These are phyloP conservation scores for Drosophila aldrichi DNA, from an alignment of 2,888 invertebrate genomes.

Conservation along the genomic window DNA sequence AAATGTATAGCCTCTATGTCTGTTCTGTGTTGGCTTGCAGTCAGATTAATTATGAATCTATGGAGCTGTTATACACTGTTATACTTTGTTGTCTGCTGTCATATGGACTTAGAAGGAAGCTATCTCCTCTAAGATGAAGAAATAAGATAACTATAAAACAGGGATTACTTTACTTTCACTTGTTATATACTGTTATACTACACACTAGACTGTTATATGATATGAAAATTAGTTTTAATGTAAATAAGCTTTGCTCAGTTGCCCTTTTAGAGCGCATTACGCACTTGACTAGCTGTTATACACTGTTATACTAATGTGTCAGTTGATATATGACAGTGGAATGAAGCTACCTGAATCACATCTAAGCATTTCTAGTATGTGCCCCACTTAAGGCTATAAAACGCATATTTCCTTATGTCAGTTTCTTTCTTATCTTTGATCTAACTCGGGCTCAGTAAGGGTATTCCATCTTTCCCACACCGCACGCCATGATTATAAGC, in stretches of 20 bases:
- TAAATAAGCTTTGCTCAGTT: background rate
- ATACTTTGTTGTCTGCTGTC: background rate
- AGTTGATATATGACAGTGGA: background rate
- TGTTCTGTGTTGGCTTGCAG: background rate
- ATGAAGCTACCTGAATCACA: background rate
- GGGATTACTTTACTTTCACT: background rate
- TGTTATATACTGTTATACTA: conserved; percentile 5
- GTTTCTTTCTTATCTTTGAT: background rate
- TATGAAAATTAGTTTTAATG: fast-evolving
- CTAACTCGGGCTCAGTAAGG: conserved; percentile 2
- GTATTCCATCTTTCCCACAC: conserved; percentile 18
- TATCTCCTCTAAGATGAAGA: background rate
- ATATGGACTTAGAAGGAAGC: background rate
- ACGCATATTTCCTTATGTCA: background rate
- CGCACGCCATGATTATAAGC: background rate
- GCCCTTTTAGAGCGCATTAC: background rate
- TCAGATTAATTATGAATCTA: background rate
- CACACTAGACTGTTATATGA: background rate
- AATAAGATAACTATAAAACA: background rate
- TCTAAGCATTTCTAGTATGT: background rate
- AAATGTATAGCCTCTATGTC: background rate
- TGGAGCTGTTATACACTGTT: background rate
- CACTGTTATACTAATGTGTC: conserved; percentile 5
- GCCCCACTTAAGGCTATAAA: background rate
- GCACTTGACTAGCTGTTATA: background rate